A percentile compares a stretch with the other conserved stretches of the same genome.
phyloP scores from a whole-genome alignment of 2,113 vertebrate genomes.

The Opisthocomus hoazin region DNA sequence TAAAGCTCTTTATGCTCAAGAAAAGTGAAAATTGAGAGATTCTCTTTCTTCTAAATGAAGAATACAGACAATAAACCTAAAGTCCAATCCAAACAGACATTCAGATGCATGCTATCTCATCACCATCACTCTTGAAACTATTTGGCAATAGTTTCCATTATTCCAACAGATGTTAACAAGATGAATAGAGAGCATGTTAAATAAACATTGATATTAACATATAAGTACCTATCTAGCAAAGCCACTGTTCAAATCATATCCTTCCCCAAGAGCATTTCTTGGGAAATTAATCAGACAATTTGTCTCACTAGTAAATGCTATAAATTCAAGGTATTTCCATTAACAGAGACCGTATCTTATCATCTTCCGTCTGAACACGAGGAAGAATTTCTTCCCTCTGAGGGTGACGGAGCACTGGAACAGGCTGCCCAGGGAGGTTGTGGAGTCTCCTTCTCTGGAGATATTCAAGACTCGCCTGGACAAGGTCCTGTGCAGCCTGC shows the following conservation, averaged over 20 bases:
- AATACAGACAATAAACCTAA: neutral
- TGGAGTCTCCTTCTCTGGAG: no score
- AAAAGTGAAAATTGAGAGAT: constrained; percentile 23
- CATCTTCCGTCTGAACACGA: no score
- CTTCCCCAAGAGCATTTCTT: neutral
- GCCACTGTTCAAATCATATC: neutral
- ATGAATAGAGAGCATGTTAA: constrained; percentile 4
- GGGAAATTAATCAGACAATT: neutral
- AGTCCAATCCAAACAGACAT: constrained; percentile 1
- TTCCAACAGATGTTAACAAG: constrained; percentile 41
- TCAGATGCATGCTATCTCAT: neutral
- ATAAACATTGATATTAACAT: constrained; percentile 29
- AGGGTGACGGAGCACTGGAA: no score
- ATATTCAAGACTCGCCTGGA: no score
- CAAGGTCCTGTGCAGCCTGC: no score
- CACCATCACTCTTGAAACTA: neutral
- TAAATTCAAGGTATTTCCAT: neutral
- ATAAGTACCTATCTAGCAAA: neutral
- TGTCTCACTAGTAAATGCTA: neutral
- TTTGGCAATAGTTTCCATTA: constrained; percentile 3
- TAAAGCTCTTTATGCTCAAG: neutral
- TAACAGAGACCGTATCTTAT: neutral
- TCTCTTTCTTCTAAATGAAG: neutral
- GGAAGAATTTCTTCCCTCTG: no score
- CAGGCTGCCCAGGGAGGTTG: no score